A percentile compares a stretch with the other conserved stretches of the same genome.
Evolutionary conservation across 1,140 invertebrate genomes (phyloP).

Genomic region (Drosophila equinoxialis): DNA sequence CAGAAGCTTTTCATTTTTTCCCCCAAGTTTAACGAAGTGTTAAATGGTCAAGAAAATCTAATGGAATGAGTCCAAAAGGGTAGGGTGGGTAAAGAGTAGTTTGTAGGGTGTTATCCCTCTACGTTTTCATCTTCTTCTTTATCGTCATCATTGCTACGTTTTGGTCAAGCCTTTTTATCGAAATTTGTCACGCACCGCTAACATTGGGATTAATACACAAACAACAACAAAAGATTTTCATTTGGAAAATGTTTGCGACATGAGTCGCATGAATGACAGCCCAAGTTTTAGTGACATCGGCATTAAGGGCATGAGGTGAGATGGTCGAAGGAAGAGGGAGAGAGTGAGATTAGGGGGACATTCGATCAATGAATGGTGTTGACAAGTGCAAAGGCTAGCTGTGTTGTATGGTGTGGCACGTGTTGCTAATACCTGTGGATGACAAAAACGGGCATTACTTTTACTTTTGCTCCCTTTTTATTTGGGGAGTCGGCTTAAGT

Average conservation of each 20-base stretch:
- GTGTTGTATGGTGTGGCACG: conserved; percentile 36
- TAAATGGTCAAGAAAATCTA: conserved; percentile 54
- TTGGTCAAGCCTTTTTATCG: conserved; percentile 67
- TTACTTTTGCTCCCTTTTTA: conserved; percentile 51
- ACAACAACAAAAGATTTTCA: conserved; percentile 72
- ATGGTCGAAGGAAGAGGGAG: not conserved
- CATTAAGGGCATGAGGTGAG: not conserved
- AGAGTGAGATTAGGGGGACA: not conserved
- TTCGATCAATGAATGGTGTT: conserved; percentile 46
- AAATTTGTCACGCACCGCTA: conserved; percentile 74
- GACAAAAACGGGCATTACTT: conserved; percentile 72
- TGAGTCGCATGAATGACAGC: conserved; percentile 74
- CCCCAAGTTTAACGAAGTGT: conserved; percentile 75
- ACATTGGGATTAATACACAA: conserved; percentile 66
- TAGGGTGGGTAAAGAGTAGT: not conserved
- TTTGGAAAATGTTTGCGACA: conserved; percentile 76
- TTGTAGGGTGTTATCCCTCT: not conserved
- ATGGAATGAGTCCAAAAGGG: conserved; percentile 4
- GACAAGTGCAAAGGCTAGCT: conserved; percentile 35
- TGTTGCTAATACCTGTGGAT: conserved; percentile 74
- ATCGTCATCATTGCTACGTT: conserved; percentile 12
- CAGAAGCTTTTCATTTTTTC: conserved; percentile 50
- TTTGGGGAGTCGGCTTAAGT: conserved; percentile 42
- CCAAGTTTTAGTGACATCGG: conserved; percentile 2
- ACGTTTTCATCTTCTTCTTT: not conserved